Conservation (phyloP, 2,797 vertebrate genomes). For the Bradypodion ventrale region DNA sequence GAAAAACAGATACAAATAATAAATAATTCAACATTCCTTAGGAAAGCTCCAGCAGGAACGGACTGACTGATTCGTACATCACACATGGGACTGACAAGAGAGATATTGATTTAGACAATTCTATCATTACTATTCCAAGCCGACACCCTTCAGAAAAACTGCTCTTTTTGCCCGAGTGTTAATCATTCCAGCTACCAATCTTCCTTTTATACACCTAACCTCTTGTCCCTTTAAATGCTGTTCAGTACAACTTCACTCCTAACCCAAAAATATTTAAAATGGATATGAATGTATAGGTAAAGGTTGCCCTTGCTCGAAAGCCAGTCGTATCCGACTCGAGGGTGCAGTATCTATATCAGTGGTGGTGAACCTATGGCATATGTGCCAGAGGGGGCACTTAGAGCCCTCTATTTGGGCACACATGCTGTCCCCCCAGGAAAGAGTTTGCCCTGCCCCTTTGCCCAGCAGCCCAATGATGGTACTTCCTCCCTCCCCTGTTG, state of each 20-base stretch:
- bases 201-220: slow-evolving; percentile 65
- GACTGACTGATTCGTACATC: slow-evolving; percentile 85
- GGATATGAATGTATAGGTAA: neutral
- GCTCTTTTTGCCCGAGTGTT: slow-evolving; percentile 75
- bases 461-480: too few relatives aligned
- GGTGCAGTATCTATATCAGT: too few relatives aligned
- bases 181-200: slow-evolving; percentile 75
- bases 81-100: slow-evolving; percentile 82
- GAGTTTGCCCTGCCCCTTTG: too few relatives aligned
- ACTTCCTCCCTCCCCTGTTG: too few relatives aligned
- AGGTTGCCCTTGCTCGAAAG: too few relatives aligned
- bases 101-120: slow-evolving; percentile 85
- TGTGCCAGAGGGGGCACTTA: too few relatives aligned
- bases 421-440: too few relatives aligned
- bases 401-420: too few relatives aligned
- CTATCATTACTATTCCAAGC: slow-evolving; percentile 85
- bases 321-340: too few relatives aligned
- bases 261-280: slow-evolving; percentile 55
- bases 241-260: slow-evolving; percentile 75
- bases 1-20: slow-evolving; percentile 81
- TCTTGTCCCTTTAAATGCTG: slow-evolving; percentile 68
- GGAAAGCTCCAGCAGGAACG: slow-evolving; percentile 81
- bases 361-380: too few relatives aligned
- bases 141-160: slow-evolving; percentile 77
- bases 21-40: slow-evolving; percentile 86